A percentile compares a stretch with the other conserved stretches of the same genome.
Evolutionary conservation across 2,888 invertebrate genomes (phyloP).

Genomic region (Orthosia gracilis): DNA sequence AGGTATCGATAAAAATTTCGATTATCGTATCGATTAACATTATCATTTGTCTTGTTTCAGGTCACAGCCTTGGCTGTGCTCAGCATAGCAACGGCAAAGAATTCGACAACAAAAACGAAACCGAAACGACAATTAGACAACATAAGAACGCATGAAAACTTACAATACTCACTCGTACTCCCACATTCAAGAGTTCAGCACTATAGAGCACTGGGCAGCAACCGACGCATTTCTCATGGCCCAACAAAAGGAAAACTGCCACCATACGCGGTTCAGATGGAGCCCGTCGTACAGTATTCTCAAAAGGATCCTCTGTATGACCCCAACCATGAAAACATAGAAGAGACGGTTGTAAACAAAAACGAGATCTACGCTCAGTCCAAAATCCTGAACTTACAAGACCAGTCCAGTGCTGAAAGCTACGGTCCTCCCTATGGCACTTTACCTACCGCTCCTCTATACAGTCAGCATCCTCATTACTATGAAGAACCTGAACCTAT

Average conservation of each 20-base stretch:
- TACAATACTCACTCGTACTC: slow-evolving; percentile 92
- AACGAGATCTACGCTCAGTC: slow-evolving; percentile 89
- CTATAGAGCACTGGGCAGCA: slow-evolving; percentile 88
- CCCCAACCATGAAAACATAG: slow-evolving; percentile 88
- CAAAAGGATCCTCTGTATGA: slow-evolving; percentile 95
- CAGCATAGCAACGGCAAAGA: slow-evolving; percentile 88
- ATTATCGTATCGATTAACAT: slow-evolving; percentile 45
- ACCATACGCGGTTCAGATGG: slow-evolving; percentile 95
- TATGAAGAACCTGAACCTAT: slow-evolving; percentile 96
- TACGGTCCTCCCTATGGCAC: slow-evolving; percentile 88
- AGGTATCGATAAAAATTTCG: slow-evolving; percentile 27
- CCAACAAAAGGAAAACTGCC: slow-evolving; percentile 90
- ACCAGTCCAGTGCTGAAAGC: slow-evolving; percentile 82
- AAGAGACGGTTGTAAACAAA: slow-evolving; percentile 83
- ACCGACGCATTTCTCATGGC: slow-evolving; percentile 90
- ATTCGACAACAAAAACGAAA: slow-evolving; percentile 88
- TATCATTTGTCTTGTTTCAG: slow-evolving; percentile 85
- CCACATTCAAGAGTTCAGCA: slow-evolving; percentile 90
- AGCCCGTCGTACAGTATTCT: slow-evolving; percentile 95
- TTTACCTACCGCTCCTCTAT: slow-evolving; percentile 87
- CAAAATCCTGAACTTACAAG: slow-evolving; percentile 86
- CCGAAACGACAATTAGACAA: slow-evolving; percentile 90
- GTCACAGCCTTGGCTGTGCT: slow-evolving; percentile 91
- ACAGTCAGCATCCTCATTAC: slow-evolving; percentile 89
- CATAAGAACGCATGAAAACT: slow-evolving; percentile 90